Conservation (phyloP, 2,888 invertebrate species). For the Venustoraphidia nigricollis region DNA sequence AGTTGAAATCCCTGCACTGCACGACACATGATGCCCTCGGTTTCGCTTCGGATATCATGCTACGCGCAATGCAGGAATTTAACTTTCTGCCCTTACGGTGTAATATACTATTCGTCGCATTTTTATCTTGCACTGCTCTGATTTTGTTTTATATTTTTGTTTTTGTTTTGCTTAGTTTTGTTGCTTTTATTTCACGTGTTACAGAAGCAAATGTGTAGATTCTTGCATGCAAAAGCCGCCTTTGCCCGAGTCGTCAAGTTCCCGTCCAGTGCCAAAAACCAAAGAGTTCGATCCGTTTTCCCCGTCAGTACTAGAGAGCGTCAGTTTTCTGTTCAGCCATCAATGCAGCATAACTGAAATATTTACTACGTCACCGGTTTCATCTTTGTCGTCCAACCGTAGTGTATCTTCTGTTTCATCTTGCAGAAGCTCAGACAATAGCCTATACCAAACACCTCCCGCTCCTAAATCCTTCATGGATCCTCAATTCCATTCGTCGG, state of each 20-base stretch:
- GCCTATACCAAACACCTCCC: constrained; percentile 38
- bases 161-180: not conserved
- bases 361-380: constrained; percentile 3
- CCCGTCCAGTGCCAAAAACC: too few species aligned
- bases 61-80: too few species aligned
- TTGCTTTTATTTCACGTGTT: too few species aligned
- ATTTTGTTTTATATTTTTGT: not conserved
- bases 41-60: too few species aligned
- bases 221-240: too few species aligned
- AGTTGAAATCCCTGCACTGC: too few species aligned
- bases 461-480: constrained; percentile 38
- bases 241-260: too few species aligned
- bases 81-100: too few species aligned
- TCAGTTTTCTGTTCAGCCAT: constrained; percentile 26
- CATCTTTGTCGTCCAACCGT: not conserved
- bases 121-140: too few species aligned
- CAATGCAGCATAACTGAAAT: constrained; percentile 16
- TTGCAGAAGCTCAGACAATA: constrained; percentile 40
- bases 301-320: constrained; percentile 22
- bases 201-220: too few species aligned
- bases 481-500: constrained; percentile 34
- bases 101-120: too few species aligned
- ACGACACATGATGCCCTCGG: too few species aligned
- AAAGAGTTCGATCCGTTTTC: not conserved
- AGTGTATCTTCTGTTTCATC: constrained; percentile 10